Evolutionary conservation across 1,140 invertebrate genomes (phyloP).

Genomic region (Sycobia sp.): DNA sequence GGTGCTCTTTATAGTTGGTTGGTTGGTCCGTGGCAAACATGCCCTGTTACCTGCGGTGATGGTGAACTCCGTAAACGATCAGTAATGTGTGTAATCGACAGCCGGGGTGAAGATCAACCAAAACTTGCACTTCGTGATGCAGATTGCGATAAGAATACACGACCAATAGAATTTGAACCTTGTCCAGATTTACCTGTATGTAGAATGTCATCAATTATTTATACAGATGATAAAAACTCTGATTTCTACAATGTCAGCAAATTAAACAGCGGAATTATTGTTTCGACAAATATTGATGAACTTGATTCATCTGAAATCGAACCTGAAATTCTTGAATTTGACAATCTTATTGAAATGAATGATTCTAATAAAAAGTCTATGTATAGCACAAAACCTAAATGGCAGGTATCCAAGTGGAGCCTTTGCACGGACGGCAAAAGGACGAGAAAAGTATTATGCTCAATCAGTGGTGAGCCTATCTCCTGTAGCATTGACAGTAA

Average conservation of each 20-base stretch:
- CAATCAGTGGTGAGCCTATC: constrained; percentile 37
- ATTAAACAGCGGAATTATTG: no score
- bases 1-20: no score
- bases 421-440: constrained; percentile 44
- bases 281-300: no score
- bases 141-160: constrained; percentile 66
- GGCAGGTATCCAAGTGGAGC: constrained; percentile 52
- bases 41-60: constrained; percentile 74
- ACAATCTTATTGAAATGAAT: constrained; percentile 52
- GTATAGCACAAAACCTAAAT: constrained; percentile 51
- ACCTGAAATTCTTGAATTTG: constrained; percentile 53
- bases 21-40: constrained; percentile 82
- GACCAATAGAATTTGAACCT: constrained; percentile 68
- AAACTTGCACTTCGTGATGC: constrained; percentile 72
- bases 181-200: constrained; percentile 70
- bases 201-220: constrained; percentile 45
- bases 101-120: constrained; percentile 63
- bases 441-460: constrained; percentile 47
- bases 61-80: constrained; percentile 68
- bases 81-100: constrained; percentile 73
- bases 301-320: constrained; percentile 46
- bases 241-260: constrained; percentile 51
- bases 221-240: constrained; percentile 45
- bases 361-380: constrained; percentile 39
- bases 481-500: constrained; percentile 43